phyloP scores from a whole-genome alignment of 2,888 invertebrate genomes.

The Hypercompe scribonia region DNA sequence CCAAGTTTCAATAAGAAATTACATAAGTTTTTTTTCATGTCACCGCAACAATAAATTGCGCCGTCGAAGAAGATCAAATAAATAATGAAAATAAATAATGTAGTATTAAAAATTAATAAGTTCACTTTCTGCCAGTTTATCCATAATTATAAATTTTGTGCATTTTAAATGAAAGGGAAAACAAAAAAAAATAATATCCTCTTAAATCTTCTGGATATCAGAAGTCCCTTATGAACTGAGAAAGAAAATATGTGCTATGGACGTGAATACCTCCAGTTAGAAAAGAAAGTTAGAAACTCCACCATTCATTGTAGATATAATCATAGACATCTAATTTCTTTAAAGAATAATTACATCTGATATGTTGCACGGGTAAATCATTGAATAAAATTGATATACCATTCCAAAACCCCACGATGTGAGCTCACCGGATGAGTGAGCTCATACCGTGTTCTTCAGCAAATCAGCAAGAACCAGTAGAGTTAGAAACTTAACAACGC shows the following conservation, averaged over 20 bases:
- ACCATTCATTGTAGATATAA: neutral
- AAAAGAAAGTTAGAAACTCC: no score
- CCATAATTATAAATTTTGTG: no score
- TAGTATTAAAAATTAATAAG: no score
- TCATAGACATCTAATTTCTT: neutral
- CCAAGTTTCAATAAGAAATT: no score
- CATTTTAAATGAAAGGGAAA: no score
- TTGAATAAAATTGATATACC: neutral
- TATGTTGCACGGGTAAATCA: neutral
- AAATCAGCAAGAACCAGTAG: neutral
- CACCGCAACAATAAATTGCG: neutral
- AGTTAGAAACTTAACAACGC: neutral
- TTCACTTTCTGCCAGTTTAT: no score
- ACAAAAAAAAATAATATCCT: neutral
- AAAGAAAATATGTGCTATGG: no score
- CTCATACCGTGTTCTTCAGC: no score
- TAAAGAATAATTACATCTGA: neutral
- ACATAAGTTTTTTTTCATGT: no score
- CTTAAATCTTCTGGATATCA: neutral
- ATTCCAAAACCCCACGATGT: fast-evolving
- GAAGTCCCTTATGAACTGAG: neutral
- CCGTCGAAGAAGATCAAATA: neutral
- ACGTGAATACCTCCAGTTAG: neutral
- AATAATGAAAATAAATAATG: neutral
- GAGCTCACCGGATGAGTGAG: no score